Conservation (phyloP, 2,113 vertebrate genomes). For the Scortum barcoo region DNA sequence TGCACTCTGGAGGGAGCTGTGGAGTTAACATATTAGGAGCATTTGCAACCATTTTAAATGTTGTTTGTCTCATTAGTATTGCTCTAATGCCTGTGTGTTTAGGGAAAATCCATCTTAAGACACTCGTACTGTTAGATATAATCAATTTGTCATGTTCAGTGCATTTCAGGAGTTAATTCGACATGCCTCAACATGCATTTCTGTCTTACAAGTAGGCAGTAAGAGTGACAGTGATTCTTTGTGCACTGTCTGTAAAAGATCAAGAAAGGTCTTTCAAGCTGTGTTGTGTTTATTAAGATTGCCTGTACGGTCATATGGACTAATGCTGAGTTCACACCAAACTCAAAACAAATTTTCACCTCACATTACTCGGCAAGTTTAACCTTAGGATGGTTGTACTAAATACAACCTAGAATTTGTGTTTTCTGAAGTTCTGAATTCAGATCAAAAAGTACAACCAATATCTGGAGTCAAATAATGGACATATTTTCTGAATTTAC, state of each 20-base stretch:
- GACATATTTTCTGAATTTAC: no score
- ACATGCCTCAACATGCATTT: neutral
- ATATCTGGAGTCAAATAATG: no score
- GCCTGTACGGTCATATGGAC: neutral
- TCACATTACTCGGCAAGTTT: no score
- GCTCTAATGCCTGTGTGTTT: slow-evolving; percentile 13
- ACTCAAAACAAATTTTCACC: no score
- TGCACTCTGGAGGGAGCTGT: slow-evolving; percentile 43
- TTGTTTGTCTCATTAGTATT: slow-evolving; percentile 34
- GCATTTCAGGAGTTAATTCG: slow-evolving; percentile 1
- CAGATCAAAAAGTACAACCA: no score
- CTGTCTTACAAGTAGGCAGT: neutral
- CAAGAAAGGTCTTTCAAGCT: neutral
- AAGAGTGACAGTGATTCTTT: neutral
- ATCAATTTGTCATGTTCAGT: slow-evolving; percentile 11
- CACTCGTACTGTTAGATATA: neutral
- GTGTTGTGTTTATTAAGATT: no score
- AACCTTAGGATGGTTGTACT: no score
- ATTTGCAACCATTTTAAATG: slow-evolving; percentile 5
- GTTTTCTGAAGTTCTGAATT: no score
- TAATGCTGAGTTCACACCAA: no score
- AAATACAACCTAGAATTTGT: no score
- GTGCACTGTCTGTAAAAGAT: neutral
- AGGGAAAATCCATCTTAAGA: slow-evolving; percentile 27
- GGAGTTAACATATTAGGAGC: slow-evolving; percentile 14